Evolutionary conservation across 1,140 invertebrate species (phyloP).

Genomic region (Drosophila truncata): DNA sequence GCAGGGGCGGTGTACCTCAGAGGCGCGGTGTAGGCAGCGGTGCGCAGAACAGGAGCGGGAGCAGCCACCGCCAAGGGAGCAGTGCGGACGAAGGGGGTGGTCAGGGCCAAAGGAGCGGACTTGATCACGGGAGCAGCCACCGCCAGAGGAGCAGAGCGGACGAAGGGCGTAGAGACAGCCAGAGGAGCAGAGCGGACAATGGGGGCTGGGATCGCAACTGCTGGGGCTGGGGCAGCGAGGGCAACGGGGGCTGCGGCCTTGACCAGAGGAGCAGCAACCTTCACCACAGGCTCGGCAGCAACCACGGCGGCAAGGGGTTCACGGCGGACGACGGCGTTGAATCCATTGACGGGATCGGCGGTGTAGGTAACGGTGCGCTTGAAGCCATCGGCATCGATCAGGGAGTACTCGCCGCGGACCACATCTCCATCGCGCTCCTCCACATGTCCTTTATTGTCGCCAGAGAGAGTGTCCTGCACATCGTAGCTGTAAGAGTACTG

Average conservation of each 20-base stretch:
- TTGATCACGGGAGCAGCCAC: constrained; percentile 48
- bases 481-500: constrained; percentile 86
- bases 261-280: constrained; percentile 56
- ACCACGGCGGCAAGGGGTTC: constrained; percentile 76
- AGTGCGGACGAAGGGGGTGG: constrained; percentile 58
- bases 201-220: constrained; percentile 51
- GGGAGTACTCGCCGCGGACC: constrained; percentile 84
- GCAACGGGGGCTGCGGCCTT: constrained; percentile 70
- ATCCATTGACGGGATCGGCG: constrained; percentile 78
- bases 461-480: constrained; percentile 86
- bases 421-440: constrained; percentile 87
- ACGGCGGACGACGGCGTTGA: constrained; percentile 83
- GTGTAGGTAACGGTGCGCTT: constrained; percentile 84
- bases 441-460: constrained; percentile 87
- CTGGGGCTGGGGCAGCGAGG: constrained; percentile 45
- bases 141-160: constrained; percentile 53
- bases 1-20: constrained; percentile 63
- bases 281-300: constrained; percentile 63
- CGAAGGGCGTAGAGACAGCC: constrained; percentile 41
- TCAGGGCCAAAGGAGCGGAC: constrained; percentile 53
- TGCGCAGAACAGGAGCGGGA: constrained; percentile 27
- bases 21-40: constrained; percentile 58
- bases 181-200: constrained; percentile 75
- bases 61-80: constrained; percentile 68
- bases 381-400: constrained; percentile 81